Conservation (phyloP, 2,113 vertebrate species). For the Pan paniscus region DNA sequence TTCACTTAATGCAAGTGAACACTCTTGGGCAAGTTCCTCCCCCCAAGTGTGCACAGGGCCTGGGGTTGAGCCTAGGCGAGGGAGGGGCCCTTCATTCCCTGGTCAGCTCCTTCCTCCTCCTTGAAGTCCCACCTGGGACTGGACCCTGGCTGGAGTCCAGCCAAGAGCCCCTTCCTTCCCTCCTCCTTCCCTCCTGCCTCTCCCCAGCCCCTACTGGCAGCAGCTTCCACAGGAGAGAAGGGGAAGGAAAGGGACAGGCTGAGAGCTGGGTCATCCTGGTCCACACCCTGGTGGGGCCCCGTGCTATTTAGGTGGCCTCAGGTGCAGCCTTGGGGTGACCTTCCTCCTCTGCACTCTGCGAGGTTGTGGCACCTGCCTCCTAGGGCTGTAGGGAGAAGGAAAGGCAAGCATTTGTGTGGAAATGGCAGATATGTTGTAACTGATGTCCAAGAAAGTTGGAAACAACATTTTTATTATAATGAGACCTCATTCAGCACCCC, state of each 20-base stretch:
- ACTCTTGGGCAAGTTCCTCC: neutral
- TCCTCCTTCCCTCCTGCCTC: neutral
- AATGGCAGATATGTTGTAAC: neutral
- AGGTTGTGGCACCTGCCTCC: neutral
- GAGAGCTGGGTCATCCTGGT: no score
- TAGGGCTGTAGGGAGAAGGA: neutral
- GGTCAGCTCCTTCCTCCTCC: neutral
- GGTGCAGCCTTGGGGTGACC: neutral
- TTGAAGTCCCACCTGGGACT: neutral
- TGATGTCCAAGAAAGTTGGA: neutral
- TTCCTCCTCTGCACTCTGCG: neutral
- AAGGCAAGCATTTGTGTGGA: neutral
- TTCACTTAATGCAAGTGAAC: neutral
- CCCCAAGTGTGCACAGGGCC: accelerated
- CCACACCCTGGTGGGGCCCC: neutral
- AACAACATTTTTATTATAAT: neutral
- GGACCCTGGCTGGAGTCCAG: neutral
- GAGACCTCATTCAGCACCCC: neutral
- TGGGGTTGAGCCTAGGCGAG: no score
- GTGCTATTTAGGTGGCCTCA: neutral
- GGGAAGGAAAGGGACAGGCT: neutral
- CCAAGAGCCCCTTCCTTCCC: neutral
- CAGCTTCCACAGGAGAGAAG: neutral
- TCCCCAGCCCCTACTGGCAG: neutral
- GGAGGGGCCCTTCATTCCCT: neutral